Base-by-base conservation (phyloP, 2,113 vertebrate species). In the Tyto alba region DNA sequence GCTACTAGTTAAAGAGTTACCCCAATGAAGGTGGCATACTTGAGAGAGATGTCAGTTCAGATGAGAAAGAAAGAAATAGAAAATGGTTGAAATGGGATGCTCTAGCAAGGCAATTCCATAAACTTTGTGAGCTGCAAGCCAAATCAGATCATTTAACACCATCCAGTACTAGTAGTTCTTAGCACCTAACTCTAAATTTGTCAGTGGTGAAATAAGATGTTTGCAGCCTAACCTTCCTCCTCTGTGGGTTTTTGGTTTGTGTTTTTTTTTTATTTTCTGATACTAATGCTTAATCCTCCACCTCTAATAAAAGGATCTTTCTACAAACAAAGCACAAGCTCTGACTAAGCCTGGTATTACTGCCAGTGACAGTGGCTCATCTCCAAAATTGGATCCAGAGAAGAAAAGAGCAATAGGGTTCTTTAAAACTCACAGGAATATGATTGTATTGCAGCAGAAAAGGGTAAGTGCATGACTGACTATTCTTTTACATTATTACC, bases 271-370 rank as follows among this genome's bases (percentile, higher is more conserved):
- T n/a, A 6, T 55, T 89, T 68, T 14, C 43, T 64, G n/a, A 34
- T 66, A 53, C 34, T 87, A 76, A 68, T 3, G 2, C 38, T 73
- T 95, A 90, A 88, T 85, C 41, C 55, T 88, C 52, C 26, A 74
- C 22, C 30, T 89, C 50, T 89, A 91, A 87, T 56, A 79, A 96
- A 93, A 59, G 21, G 7, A 83, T 79, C 11, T 21, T 30, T 85
- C 73, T 92, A n/a, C 83, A 95, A 95, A 85, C 57, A 82, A 96
- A 89, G 43, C 16, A 86, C 43, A 80, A 75, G 20, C 12, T 68
- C 64, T 91, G 71, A 67, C 55, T 95, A 94, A 96, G 62, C 62
- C 17, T 73, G 34, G 13, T 72, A 79, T 88, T 79, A 56, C 41
- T 66, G 45, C 14, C 62, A 83, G 62, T 86, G 59, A 62, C 52